These are phyloP conservation scores for Girardinus metallicus DNA, from an alignment of 2,797 vertebrate genomes.

Conservation along the genomic window DNA sequence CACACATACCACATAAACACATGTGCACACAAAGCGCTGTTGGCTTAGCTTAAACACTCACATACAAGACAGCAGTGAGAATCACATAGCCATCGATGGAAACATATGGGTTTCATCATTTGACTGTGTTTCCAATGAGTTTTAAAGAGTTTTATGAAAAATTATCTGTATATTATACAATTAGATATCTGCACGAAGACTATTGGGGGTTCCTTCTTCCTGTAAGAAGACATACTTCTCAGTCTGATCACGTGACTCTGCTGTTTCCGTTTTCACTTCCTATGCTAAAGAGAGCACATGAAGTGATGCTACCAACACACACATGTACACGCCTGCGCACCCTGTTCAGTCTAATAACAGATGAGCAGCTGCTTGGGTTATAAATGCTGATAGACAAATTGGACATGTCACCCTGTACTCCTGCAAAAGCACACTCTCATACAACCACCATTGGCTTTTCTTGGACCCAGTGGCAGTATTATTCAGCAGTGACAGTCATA, in stretches of 20 bases:
- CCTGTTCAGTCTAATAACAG: conserved; percentile 1
- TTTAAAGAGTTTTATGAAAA: not conserved
- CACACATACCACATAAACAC: conserved; percentile 48
- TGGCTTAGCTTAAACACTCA: conserved; percentile 34
- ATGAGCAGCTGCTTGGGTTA: conserved; percentile 13
- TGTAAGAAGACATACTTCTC: conserved; percentile 34
- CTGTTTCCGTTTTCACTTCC: conserved; percentile 73
- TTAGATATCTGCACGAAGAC: conserved; percentile 9
- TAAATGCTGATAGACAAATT: not conserved
- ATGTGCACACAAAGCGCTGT: conserved; percentile 32
- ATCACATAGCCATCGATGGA: not conserved
- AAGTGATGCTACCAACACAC: conserved; percentile 16
- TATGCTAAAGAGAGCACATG: conserved; percentile 36
- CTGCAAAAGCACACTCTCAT: conserved; percentile 16
- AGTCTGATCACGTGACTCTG: conserved; percentile 56
- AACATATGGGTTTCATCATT: not conserved
- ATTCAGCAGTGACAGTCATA: conserved; percentile 35
- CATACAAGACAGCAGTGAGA: conserved; percentile 4
- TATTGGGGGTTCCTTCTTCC: conserved; percentile 50
- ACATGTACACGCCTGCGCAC: conserved; percentile 5
- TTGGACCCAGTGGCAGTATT: conserved; percentile 19
- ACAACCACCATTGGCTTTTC: not conserved
- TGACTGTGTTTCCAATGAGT: not conserved
- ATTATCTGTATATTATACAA: not conserved
- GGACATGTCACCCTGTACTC: not conserved